These are phyloP conservation scores for Acrobasis consociella DNA, from an alignment of 2,888 invertebrate species.

Conservation along the genomic window DNA sequence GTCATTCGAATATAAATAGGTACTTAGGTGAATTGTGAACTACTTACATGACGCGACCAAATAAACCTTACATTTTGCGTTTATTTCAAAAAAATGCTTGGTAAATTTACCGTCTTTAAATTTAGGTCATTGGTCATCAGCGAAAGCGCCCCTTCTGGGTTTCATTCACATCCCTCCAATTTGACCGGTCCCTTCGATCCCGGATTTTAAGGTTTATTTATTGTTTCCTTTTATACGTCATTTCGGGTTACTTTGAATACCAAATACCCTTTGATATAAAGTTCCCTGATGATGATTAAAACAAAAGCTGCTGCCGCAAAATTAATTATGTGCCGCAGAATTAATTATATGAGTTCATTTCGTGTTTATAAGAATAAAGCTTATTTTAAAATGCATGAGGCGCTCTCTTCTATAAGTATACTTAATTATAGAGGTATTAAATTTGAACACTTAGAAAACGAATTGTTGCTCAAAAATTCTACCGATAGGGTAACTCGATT, in stretches of 20 bases:
- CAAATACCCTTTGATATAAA: constrained; percentile 6
- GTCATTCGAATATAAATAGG: too few species aligned
- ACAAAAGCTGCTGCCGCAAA: neutral
- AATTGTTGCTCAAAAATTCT: too few species aligned
- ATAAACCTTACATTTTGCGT: too few species aligned
- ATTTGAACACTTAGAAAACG: too few species aligned
- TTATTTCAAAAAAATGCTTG: too few species aligned
- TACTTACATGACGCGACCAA: too few species aligned
- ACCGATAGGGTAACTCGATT: too few species aligned
- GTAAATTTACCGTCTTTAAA: constrained; percentile 12
- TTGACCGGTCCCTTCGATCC: constrained; percentile 22
- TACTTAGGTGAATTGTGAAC: too few species aligned
- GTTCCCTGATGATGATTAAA: constrained; percentile 1
- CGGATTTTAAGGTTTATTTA: constrained; percentile 22
- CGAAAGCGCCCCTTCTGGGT: constrained; percentile 25
- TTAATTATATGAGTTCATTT: neutral
- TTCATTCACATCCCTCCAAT: constrained; percentile 25
- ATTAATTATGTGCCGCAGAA: neutral
- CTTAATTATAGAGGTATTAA: too few species aligned
- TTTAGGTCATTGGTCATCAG: constrained; percentile 25
- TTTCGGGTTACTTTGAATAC: neutral
- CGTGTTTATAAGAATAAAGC: neutral
- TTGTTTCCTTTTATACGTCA: constrained; percentile 13
- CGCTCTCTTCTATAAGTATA: too few species aligned
- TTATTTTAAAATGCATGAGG: too few species aligned